Evolutionary conservation across 2,888 invertebrate genomes (phyloP), one percentile per base, ranked within the genome.

Genomic region (Gastracanthus pulcherrimus): DNA sequence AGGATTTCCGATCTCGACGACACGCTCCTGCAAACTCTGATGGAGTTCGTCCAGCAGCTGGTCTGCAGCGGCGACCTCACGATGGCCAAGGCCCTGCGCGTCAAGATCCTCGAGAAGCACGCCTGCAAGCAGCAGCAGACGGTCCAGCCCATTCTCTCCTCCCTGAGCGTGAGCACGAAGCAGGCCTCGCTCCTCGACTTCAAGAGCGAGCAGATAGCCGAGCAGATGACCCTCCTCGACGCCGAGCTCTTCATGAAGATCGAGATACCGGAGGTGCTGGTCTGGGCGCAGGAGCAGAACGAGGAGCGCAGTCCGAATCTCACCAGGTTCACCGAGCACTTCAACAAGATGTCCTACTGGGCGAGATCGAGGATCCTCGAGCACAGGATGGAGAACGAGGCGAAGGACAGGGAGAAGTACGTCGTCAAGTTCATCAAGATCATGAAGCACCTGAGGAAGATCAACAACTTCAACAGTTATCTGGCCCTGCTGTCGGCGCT

Each of bases 311-410:
- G 98, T 89, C 99, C 99, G 2, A 99, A 99, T 92, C 94, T 99
- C 80, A 98, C 98, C 41, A 94, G 96, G 85, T 99, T 99, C 91
- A 99, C 99, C 0, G 98, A 99, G 91, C 99, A 99, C 92, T 99
- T 99, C 92, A 99, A 99, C 91, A 99, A 99, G 93, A 98, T 99
- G 98, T 98, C 98, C 80, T 99, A 97, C 90, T 99, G 99, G 99
- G 98, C 98, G 58, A 94, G 99, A 76, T 98, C 99, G 3, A 94
- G 97, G 90, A 98, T 99, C 88, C 92, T 99, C 74, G 96, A 97
- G 87, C 96, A 97, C 91, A 86, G 90, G 70, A 86, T 89, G 87
- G 91, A 91, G 45, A 94, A 95, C 86, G 98, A 98, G 89, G 96
- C 97, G n/a, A 97, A 97, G 88, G 99, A 99, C 88, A 94, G 99